Evolutionary conservation across 1,140 invertebrate genomes (phyloP).

Genomic region (Samia ricini): DNA sequence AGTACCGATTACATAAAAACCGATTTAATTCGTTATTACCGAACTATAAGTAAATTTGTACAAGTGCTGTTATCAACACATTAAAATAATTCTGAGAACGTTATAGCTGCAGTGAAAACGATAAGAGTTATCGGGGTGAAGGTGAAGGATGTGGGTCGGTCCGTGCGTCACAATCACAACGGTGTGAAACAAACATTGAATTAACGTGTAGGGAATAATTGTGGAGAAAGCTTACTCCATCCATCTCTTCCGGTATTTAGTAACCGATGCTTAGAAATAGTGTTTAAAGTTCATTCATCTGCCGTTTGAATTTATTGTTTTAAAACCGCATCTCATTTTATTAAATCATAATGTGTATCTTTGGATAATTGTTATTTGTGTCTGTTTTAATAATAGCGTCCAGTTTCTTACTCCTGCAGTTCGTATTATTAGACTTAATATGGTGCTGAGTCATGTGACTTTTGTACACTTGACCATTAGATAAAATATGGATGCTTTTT

Average conservation of each 20-base stretch:
- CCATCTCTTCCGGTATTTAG: conserved; percentile 7
- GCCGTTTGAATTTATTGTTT: too few relatives aligned
- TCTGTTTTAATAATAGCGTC: too few relatives aligned
- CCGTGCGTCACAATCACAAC: conserved; percentile 25
- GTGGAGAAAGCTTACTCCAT: conserved; percentile 55
- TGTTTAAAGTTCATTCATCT: not conserved
- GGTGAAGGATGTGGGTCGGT: conserved; percentile 61
- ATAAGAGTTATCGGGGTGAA: conserved; percentile 45
- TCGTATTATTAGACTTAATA: too few relatives aligned
- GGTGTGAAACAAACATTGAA: conserved; percentile 70
- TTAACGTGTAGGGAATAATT: conserved; percentile 68
- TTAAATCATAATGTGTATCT: too few relatives aligned
- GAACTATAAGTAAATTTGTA: not conserved
- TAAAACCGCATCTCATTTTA: too few relatives aligned
- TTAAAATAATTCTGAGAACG: not conserved
- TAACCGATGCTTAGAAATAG: not conserved
- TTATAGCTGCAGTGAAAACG: conserved; percentile 14
- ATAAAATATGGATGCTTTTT: too few relatives aligned
- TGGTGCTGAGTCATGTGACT: too few relatives aligned
- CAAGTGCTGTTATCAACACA: not conserved
- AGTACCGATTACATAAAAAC: not conserved
- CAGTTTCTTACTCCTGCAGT: too few relatives aligned
- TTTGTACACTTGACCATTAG: too few relatives aligned
- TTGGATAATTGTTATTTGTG: too few relatives aligned
- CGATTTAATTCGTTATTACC: conserved; percentile 2